Base-by-base conservation (phyloP, 2,888 invertebrate species). In the Ophion obscuratus region DNA sequence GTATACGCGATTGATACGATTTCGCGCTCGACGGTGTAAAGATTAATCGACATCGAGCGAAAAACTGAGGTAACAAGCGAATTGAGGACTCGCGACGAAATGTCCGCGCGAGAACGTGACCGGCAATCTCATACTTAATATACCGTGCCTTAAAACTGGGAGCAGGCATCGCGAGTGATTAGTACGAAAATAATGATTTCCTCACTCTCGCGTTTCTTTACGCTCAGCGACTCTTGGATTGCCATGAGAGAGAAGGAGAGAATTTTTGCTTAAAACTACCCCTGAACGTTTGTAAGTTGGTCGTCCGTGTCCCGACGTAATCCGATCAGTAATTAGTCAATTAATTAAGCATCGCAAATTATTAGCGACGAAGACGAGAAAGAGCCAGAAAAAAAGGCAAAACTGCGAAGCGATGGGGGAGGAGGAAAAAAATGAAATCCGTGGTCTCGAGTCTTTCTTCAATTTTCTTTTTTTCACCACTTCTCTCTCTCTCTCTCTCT, bases 311-410 rank as follows among this genome's bases (percentile, higher is more conserved):
- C 73, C 77, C 82, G 81, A 81, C 83, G 89, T 89, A 90, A 90
- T 90, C 89, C 91, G 90, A 90, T 91, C 91, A 92, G 92, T 92
- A 92, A 93, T 94, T 93, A 93, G 93, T 93, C 93, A 92, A 93
- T 93, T 93, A 92, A 94, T 93, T 92, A 93, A 92, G 92, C 93
- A 91, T 92, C 91, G 90, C 93, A 92, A 93, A 93, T 94, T 93
- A 93, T 93, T 91, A 93, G 91, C 90, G 92, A 93, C 90, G 92
- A 92, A 91, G 91, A 91, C 89, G 90, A 87, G 90, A 89, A 59
- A 81, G 66, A 71, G 20, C 59, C 27, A 61, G 73, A 68, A 67
- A 82, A 82, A 57, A 40, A 53, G 66, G 20, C 11, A 74, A 59
- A 75, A 27, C 57, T 24, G 40, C 27, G 31, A 53, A 77, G 59